Base-by-base conservation (phyloP, 1,140 invertebrate genomes). In the Idris sp. region DNA sequence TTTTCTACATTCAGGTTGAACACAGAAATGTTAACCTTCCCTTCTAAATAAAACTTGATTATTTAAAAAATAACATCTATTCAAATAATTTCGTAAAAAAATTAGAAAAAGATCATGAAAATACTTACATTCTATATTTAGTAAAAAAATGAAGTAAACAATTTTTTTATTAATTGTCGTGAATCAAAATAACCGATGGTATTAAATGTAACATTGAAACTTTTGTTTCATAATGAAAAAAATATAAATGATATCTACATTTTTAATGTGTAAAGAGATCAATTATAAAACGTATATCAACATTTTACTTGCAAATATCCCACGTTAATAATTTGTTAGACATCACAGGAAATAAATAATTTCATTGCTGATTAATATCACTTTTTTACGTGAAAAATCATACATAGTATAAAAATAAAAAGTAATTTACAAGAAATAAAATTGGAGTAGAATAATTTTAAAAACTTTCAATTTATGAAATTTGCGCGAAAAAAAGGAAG, bases 151-250 rank as follows among this genome's bases (percentile, higher is more conserved):
- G 15, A 13, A 7, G n/a, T 33, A 53, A 53, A 38, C n/a, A 28
- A 53, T 15, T 28, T 38, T 53, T 53, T 28, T 6, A 40, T 40
- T 9, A 7, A 9, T 7, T 28, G 28, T 41, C 13, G 35, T 54
- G 25, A 41, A n/a, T 19, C 11, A 0, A 1, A 2, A 54, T 31
- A 56, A 48, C 16, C 16, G 9, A 9, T 46, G 28, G 8, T 8
- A 48, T 48, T 48, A 48, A 48, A 48, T 30, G 19, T 46, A 54
- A 16, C 49, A 54, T 54, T 54, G 35, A 54, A n/a, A 4, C 2
- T 35, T 49, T 16, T 13, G 33, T 38, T 49, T n/a, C n/a, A n/a
- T 25, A 7, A 18, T n/a, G 18, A n/a, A 10, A 11, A 18, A 2
- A 36, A 38, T 38, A 19, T 41, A 31, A 44, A 14, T 44, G 26